phyloP scores from a whole-genome alignment of 2,113 vertebrate species.

The Formicarius rufipectus region DNA sequence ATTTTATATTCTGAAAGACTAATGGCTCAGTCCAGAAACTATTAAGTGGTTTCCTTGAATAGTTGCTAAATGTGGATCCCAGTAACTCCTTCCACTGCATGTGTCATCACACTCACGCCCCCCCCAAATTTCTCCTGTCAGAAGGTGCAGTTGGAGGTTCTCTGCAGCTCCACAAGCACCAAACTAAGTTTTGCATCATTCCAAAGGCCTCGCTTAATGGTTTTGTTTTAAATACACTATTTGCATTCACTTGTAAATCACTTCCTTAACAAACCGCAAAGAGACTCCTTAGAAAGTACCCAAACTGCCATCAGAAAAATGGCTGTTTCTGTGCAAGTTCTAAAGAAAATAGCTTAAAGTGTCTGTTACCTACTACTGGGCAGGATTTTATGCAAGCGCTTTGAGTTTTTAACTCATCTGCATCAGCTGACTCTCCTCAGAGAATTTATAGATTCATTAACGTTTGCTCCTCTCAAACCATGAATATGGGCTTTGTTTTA shows the following conservation, averaged over 20 bases:
- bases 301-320: neutral
- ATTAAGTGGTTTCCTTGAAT: neutral
- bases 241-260: neutral
- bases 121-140: neutral
- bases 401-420: neutral
- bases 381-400: neutral
- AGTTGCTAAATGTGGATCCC: neutral
- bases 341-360: neutral
- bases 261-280: neutral
- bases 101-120: rapidly evolving
- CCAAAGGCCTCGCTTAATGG: neutral
- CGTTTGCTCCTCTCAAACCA: neutral
- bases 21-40: neutral
- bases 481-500: neutral
- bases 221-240: neutral
- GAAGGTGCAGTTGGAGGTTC: neutral
- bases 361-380: no score
- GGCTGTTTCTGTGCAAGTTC: neutral
- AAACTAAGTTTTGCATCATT: neutral
- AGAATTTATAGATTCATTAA: neutral
- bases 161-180: neutral
- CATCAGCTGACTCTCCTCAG: neutral
- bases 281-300: neutral
- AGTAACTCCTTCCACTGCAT: neutral
- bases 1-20: neutral